Evolutionary conservation across 2,888 invertebrate species (phyloP).

Genomic region (Spatulosminthurus flaviceps): DNA sequence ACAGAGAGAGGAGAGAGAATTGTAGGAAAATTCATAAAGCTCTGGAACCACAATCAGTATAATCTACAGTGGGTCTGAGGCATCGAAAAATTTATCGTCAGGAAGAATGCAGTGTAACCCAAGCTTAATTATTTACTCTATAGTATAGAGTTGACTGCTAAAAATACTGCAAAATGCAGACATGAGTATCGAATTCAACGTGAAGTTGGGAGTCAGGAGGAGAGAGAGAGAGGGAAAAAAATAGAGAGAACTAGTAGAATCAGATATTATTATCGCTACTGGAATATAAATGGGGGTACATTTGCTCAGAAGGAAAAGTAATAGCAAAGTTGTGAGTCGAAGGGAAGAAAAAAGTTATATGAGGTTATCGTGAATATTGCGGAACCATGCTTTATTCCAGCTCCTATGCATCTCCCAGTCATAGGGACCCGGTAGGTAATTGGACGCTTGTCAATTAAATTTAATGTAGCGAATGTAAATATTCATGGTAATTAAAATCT

Average conservation of each 20-base stretch:
- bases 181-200: slow-evolving; percentile 27
- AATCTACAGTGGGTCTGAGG: too few species aligned
- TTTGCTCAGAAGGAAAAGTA: too few species aligned
- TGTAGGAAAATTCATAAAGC: too few species aligned
- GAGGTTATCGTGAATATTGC: neutral
- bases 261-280: slow-evolving; percentile 11
- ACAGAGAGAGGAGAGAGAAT: too few species aligned
- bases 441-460: slow-evolving; percentile 46
- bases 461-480: slow-evolving; percentile 42
- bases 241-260: neutral
- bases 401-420: neutral
- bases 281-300: slow-evolving; percentile 14
- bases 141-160: neutral
- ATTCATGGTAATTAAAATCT: slow-evolving; percentile 48
- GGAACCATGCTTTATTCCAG: neutral
- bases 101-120: slow-evolving; percentile 20
- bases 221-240: neutral
- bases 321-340: neutral
- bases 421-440: slow-evolving; percentile 33
- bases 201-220: neutral
- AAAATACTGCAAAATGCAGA: slow-evolving; percentile 19
- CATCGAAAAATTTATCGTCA: neutral
- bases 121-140: slow-evolving; percentile 21
- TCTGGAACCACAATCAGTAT: too few species aligned
- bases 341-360: too few species aligned